Percentiles rank a stretch among this genome's conserved stretches.
These are phyloP conservation scores for Hetaerina americana DNA, from an alignment of 1,140 invertebrate genomes.

Conservation along the genomic window DNA sequence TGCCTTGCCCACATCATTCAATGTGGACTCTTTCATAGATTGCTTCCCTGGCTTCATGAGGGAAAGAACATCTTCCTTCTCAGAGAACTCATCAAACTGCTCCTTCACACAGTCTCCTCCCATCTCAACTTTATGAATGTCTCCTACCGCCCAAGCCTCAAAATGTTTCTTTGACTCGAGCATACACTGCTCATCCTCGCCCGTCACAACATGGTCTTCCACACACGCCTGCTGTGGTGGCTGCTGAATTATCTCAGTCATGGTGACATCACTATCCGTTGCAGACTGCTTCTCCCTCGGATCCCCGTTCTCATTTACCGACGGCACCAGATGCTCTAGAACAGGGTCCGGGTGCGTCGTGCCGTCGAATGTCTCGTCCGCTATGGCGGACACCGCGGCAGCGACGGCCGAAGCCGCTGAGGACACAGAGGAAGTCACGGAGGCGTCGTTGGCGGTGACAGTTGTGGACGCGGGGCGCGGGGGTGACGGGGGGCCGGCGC, in stretches of 20 bases:
- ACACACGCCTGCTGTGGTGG: neutral
- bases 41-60: neutral
- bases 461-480: constrained; percentile 22
- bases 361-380: neutral
- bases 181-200: neutral
- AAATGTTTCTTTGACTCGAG: neutral
- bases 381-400: neutral
- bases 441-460: constrained; percentile 16
- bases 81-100: neutral
- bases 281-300: neutral
- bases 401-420: neutral
- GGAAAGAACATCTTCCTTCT: neutral
- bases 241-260: neutral
- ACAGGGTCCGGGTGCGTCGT: neutral
- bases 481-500: constrained; percentile 24
- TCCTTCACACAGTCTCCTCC: neutral
- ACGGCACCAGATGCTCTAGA: neutral
- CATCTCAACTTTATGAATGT: neutral
- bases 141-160: neutral
- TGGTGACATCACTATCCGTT: neutral
- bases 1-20: neutral
- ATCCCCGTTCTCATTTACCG: neutral
- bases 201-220: neutral
- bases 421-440: neutral
- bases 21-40: neutral